Evolutionary conservation across 2,113 vertebrate genomes (phyloP).

Genomic region (Macquaria ambigua): DNA sequence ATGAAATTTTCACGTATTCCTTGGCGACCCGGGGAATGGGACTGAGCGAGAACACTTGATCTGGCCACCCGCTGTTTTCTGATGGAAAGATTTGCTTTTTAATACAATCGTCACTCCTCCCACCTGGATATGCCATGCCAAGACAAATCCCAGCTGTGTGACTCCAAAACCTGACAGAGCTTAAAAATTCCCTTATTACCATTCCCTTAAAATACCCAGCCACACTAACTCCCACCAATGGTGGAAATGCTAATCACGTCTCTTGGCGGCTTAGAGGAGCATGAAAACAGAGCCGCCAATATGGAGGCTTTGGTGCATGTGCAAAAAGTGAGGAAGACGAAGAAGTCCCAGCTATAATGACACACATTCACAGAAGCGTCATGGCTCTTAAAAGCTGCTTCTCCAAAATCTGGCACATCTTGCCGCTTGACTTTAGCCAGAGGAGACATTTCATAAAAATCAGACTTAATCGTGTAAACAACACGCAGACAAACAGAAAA

Average conservation of each 20-base stretch:
- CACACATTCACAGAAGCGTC: conserved; percentile 63
- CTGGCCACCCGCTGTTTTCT: conserved; percentile 84
- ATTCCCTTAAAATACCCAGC: conserved; percentile 78
- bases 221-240: conserved; percentile 73
- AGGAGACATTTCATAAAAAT: conserved; percentile 77
- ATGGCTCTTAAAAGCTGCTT: conserved; percentile 60
- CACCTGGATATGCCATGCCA: conserved; percentile 80
- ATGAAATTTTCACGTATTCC: conserved; percentile 80
- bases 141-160: conserved; percentile 85
- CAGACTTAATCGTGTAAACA: conserved; percentile 76
- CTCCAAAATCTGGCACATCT: conserved; percentile 69
- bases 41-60: conserved; percentile 82
- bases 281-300: conserved; percentile 61
- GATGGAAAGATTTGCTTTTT: conserved; percentile 87
- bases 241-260: conserved; percentile 77
- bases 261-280: conserved; percentile 62
- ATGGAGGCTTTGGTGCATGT: conserved; percentile 61
- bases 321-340: conserved; percentile 40
- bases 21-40: conserved; percentile 78
- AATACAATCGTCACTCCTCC: conserved; percentile 84
- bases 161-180: conserved; percentile 75
- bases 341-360: conserved; percentile 68
- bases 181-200: conserved; percentile 80
- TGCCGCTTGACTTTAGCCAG: conserved; percentile 71
- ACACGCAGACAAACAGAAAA: conserved; percentile 72